Percentiles rank a stretch among this genome's conserved stretches.
Conservation (phyloP, 2,797 vertebrate species). For the Spinibarbus caldwelli region DNA sequence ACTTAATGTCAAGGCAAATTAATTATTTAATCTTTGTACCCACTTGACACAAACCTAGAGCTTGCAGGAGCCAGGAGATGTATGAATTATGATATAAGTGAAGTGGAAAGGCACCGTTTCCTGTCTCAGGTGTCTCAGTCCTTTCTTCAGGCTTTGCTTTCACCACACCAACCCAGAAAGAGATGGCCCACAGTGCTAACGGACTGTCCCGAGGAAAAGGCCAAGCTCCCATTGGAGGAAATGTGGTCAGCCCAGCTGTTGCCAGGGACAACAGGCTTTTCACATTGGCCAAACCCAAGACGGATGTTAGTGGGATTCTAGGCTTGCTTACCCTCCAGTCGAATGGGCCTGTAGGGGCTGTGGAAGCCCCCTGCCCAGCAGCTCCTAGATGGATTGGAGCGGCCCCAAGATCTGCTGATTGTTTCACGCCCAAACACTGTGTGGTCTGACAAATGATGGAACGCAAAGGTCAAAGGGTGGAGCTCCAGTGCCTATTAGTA, state of each 20-base stretch:
- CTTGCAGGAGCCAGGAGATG: constrained; percentile 17
- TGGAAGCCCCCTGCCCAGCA: not conserved
- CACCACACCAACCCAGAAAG: not conserved
- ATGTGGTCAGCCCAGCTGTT: constrained; percentile 57
- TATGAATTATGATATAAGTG: constrained; percentile 22
- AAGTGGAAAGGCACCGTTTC: constrained; percentile 16
- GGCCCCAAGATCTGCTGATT: constrained; percentile 39
- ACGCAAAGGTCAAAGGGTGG: constrained; percentile 50
- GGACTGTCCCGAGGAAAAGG: constrained; percentile 35
- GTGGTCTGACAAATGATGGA: constrained; percentile 65
- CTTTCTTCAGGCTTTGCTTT: constrained; percentile 47
- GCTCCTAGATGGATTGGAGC: constrained; percentile 36
- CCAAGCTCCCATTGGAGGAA: constrained; percentile 47
- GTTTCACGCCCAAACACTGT: constrained; percentile 54
- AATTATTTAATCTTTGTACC: not conserved
- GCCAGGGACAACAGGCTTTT: constrained; percentile 56
- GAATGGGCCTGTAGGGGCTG: constrained; percentile 41
- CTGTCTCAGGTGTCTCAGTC: constrained; percentile 40
- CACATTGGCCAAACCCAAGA: constrained; percentile 20
- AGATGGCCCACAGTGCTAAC: not conserved
- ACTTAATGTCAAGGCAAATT: not conserved
- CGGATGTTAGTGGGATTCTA: constrained; percentile 50
- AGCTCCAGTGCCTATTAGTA: constrained; percentile 54
- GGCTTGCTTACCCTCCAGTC: constrained; percentile 53
- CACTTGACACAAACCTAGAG: not conserved